Base-by-base conservation (phyloP, 23 tunicate species). In the Diplosoma virens region DNA sequence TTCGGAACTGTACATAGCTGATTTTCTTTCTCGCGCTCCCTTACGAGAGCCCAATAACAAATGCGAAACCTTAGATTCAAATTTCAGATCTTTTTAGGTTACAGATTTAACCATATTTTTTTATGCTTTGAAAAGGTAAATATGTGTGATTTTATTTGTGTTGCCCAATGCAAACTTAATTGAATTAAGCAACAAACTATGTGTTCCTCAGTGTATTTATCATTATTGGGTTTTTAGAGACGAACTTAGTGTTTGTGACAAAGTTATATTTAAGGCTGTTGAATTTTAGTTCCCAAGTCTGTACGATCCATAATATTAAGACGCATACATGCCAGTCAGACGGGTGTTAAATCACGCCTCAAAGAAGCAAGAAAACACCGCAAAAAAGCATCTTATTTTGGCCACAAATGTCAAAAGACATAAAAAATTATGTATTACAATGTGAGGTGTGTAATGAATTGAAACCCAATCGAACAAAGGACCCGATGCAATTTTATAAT, bases 171-270 rank as follows among this genome's bases (percentile, higher is more conserved):
- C n/a, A n/a, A n/a, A n/a, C n/a, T n/a, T n/a, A n/a, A n/a, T n/a
- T n/a, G n/a, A n/a, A n/a, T n/a, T n/a, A n/a, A n/a, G n/a, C n/a
- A n/a, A n/a, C n/a, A n/a, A n/a, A n/a, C n/a, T n/a, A 41, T 14
- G 50, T 41, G 14, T 14, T 24, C 61, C 61, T 55, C 22, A 9
- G 23, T 55, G 61, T n/a, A 55, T 55, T 55, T 25, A 18, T 9
- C 61, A 9, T 4, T 55, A 55, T 55, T 9, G 61, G 61, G 61
- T 5, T 55, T 55, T 55, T 55, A 55, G 61, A 55, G 61, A 55
- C 23, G 61, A 55, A 55, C 61, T 55, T 4, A 55, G 61, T 11
- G 61, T 55, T 55, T 24, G n/a, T 24, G 23, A 4, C 5, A n/a
- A 17, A 18, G n/a, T 55, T 17, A 4, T 55, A 17, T 55, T 55